Evolutionary conservation across 2,888 invertebrate species (phyloP).

Genomic region (Conomelus anceps): DNA sequence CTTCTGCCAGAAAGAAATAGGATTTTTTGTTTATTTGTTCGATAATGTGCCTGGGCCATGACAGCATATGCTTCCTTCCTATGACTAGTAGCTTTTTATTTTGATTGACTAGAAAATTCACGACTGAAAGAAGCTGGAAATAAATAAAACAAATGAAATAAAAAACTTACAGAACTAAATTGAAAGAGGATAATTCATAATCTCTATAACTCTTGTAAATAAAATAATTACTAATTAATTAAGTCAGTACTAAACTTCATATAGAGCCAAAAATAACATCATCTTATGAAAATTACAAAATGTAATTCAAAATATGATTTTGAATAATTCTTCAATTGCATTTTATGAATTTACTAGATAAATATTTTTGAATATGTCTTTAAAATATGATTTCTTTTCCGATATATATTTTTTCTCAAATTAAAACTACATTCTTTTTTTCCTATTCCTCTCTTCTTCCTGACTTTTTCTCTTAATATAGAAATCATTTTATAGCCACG

Average conservation of each 20-base stretch:
- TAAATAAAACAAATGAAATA: constrained; percentile 32
- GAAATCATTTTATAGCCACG: too few relatives aligned
- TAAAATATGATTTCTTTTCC: too few relatives aligned
- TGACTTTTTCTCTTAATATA: too few relatives aligned
- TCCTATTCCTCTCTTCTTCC: too few relatives aligned
- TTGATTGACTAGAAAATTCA: constrained; percentile 51
- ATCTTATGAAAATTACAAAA: too few relatives aligned
- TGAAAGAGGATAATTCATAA: neutral
- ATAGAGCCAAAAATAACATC: too few relatives aligned
- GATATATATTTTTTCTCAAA: too few relatives aligned
- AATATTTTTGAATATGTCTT: too few relatives aligned
- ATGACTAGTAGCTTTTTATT: constrained; percentile 61
- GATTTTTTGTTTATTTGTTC: constrained; percentile 50
- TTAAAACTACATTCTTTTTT: too few relatives aligned
- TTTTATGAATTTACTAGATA: too few relatives aligned
- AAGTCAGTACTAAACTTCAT: neutral
- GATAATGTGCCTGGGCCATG: constrained; percentile 55
- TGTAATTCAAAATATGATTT: too few relatives aligned
- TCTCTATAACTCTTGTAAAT: neutral
- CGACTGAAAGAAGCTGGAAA: constrained; percentile 48
- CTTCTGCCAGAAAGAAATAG: constrained; percentile 56
- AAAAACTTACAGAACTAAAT: neutral
- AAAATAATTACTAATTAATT: neutral
- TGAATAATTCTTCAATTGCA: too few relatives aligned
- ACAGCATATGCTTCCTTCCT: constrained; percentile 67